These are phyloP conservation scores for Tribolium madens DNA, from an alignment of 1,140 invertebrate species.

Conservation along the genomic window DNA sequence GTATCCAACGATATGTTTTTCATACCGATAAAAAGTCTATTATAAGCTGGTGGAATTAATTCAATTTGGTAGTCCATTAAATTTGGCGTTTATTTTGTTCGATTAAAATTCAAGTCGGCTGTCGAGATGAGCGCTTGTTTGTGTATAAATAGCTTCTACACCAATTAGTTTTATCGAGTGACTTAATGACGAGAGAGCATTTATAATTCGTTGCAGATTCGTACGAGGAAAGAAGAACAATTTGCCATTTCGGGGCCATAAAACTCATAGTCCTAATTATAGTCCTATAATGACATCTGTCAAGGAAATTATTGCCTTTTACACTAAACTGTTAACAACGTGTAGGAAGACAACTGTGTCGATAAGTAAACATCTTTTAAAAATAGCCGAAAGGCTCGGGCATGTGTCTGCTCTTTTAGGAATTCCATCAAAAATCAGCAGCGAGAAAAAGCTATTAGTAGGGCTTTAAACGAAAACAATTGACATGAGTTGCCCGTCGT, in stretches of 20 bases:
- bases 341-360: too few species aligned
- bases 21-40: neutral
- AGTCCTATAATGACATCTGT: conserved; percentile 41
- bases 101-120: conserved; percentile 38
- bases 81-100: conserved; percentile 39
- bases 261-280: conserved; percentile 37
- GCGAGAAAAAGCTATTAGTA: conserved; percentile 26
- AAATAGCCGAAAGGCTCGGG: neutral
- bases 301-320: conserved; percentile 40
- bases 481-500: conserved; percentile 42
- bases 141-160: conserved; percentile 39
- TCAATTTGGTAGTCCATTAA: conserved; percentile 39
- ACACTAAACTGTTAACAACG: conserved; percentile 40
- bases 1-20: neutral
- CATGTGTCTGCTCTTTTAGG: conserved; percentile 26
- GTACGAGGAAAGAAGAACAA: conserved; percentile 5
- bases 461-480: conserved; percentile 39
- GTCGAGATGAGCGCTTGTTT: conserved; percentile 34
- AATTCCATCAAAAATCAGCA: conserved; percentile 32
- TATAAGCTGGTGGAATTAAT: conserved; percentile 28
- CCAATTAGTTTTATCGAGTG: conserved; percentile 38
- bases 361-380: conserved; percentile 43
- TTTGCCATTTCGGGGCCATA: conserved; percentile 22
- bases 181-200: conserved; percentile 24
- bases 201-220: conserved; percentile 31